Evolutionary conservation across 2,888 invertebrate species (phyloP), one percentile per base, ranked within the genome.

Genomic region (Camptogramma bilineatum): DNA sequence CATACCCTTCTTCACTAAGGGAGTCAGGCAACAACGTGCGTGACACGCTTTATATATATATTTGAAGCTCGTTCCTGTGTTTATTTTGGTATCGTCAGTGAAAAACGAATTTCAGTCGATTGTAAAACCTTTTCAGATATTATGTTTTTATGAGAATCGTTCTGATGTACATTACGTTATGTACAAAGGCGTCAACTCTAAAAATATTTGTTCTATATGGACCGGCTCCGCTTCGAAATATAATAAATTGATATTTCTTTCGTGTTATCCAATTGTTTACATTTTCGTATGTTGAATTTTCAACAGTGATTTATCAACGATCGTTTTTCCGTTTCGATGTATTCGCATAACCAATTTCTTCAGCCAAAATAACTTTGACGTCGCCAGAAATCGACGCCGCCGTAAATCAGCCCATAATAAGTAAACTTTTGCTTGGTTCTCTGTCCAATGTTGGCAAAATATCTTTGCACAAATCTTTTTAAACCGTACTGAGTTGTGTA

Each of bases 391-490:
- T 68, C 68, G 56, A 62, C 71, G 69, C 71, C 67, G 59, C 67
- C 69, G 70, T 78, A 74, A 79, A 78, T 78, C 70, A 73, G 57
- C 52, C 70, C 64, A 57, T 70, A 76, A 76, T 71, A 73, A 73
- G 73, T 60, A 72, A 70, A 76, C 70, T 66, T 69, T 64, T 60
- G 50, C 62, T 55, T 53, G 52, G 57, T 59, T 67, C 52, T 53
- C 60, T 50, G 65, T 69, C 62, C 61, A 69, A 68, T 58, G 54
- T 62, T 46, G 18, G 52, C 56, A 47, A 54, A 52, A 64, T 42
- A 50, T 58, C 57, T 54, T 46, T 44, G 17, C 55, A 19, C 48
- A 16, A 54, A 48, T 52, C 4, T 63, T 62, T 56, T 44, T 50
- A 8, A 34, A 34, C 58, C 47, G 13, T 51, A 51, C 16, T 47